Evolutionary conservation across 2,113 vertebrate genomes (phyloP).

Genomic region (Trochalopteron elliotii): DNA sequence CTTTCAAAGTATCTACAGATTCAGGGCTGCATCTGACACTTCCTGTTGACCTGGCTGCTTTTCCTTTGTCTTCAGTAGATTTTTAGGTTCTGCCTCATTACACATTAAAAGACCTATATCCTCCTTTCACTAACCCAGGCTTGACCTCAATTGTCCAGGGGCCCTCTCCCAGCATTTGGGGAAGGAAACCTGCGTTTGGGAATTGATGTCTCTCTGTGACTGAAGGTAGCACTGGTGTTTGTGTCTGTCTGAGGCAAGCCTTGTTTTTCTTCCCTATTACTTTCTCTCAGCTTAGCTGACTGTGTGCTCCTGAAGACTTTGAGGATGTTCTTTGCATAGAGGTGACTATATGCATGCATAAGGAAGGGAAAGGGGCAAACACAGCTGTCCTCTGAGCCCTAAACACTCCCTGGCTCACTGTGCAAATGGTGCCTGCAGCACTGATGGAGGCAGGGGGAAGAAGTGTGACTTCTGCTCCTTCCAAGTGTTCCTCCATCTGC

Average conservation of each 20-base stretch:
- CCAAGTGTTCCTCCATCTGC: background rate
- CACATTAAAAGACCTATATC: background rate
- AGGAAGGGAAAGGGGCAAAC: background rate
- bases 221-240: background rate
- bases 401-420: background rate
- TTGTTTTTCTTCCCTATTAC: background rate
- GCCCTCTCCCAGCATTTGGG: background rate
- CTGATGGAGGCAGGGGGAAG: background rate
- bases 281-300: background rate
- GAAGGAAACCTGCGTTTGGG: background rate
- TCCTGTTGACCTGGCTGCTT: background rate
- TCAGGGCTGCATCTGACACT: background rate
- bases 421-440: background rate
- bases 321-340: background rate
- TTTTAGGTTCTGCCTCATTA: slow-evolving; percentile 29
- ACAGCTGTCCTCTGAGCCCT: background rate
- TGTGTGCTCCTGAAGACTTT: background rate
- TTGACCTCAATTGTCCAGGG: background rate
- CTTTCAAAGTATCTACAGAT: background rate
- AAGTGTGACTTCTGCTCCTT: background rate
- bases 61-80: background rate
- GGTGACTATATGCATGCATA: background rate
- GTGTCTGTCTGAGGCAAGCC: background rate
- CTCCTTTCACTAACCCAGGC: slow-evolving; percentile 17
- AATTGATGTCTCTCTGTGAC: background rate